These are phyloP conservation scores for Ecdyonurus torrentis DNA, from an alignment of 2,888 invertebrate genomes.

Conservation along the genomic window DNA sequence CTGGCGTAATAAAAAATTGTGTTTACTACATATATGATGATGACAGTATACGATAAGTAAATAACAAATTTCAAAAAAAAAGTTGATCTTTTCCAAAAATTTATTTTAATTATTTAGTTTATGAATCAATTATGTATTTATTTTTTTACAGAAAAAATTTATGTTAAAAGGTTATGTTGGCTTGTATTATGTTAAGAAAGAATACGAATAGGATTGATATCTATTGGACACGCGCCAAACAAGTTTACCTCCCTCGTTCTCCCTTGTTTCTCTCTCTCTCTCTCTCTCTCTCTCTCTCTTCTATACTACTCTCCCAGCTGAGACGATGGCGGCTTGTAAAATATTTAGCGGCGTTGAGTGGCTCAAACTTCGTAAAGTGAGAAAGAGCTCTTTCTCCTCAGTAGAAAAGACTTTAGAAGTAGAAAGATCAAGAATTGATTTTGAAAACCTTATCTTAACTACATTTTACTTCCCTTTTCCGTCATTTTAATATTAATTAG, in stretches of 20 bases:
- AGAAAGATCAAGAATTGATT: background rate
- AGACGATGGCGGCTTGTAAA: background rate
- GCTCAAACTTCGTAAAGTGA: conserved; percentile 2
- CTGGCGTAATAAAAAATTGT: too few species aligned
- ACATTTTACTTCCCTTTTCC: background rate
- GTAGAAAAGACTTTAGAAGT: background rate
- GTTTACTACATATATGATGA: too few species aligned
- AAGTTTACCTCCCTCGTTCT: background rate
- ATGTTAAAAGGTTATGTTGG: background rate
- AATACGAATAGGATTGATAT: background rate
- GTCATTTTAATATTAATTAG: background rate
- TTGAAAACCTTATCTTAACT: background rate
- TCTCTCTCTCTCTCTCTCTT: background rate
- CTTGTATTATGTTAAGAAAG: background rate
- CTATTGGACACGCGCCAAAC: background rate
- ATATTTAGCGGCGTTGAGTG: conserved; percentile 1
- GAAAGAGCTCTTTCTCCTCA: background rate
- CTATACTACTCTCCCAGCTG: background rate
- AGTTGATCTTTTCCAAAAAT: too few species aligned
- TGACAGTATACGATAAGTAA: too few species aligned
- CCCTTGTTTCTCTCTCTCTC: conserved; percentile 3
- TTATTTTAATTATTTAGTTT: too few species aligned
- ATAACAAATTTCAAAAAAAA: too few species aligned
- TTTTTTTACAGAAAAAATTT: too few species aligned
- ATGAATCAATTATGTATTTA: too few species aligned